Conservation (phyloP, 1,140 invertebrate genomes). For the Procambarus clarkii region DNA sequence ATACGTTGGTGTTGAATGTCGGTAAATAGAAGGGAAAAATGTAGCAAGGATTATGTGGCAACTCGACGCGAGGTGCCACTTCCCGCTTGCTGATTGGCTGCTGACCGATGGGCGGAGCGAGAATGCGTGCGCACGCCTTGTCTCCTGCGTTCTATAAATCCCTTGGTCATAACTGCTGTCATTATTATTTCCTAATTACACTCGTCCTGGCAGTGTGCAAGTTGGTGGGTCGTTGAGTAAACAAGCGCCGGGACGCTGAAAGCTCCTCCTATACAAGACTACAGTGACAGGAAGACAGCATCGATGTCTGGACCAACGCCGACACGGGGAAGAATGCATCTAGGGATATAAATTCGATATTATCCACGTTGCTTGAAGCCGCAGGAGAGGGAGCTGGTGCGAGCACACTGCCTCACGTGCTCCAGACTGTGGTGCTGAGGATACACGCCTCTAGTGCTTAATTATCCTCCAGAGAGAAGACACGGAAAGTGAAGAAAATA, state of each 20-base stretch:
- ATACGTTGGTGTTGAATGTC: neutral
- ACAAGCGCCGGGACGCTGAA: neutral
- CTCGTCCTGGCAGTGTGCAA: slow-evolving; percentile 40
- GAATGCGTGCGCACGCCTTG: slow-evolving; percentile 20
- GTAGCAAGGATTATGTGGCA: neutral
- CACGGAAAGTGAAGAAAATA: too few relatives aligned
- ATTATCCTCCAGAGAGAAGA: too few relatives aligned
- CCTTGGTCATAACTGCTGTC: slow-evolving; percentile 57
- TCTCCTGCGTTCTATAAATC: slow-evolving; percentile 50
- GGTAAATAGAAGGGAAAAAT: neutral
- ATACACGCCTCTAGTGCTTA: too few relatives aligned
- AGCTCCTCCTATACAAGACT: neutral
- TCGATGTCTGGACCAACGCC: too few relatives aligned
- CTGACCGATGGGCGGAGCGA: slow-evolving; percentile 13
- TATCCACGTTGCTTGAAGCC: too few relatives aligned
- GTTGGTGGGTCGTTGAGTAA: slow-evolving; percentile 25
- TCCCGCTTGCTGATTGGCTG: slow-evolving; percentile 4
- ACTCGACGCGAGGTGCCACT: neutral
- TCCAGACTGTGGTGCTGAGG: too few relatives aligned
- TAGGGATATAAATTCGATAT: too few relatives aligned
- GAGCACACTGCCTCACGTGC: too few relatives aligned
- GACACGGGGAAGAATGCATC: too few relatives aligned
- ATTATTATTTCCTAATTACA: slow-evolving; percentile 69
- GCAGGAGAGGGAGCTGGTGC: too few relatives aligned
- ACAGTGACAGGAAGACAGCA: neutral